Evolutionary conservation across 2,888 invertebrate genomes (phyloP), one percentile per base, ranked within the genome.

Genomic region (Conops quadrifasciatus): DNA sequence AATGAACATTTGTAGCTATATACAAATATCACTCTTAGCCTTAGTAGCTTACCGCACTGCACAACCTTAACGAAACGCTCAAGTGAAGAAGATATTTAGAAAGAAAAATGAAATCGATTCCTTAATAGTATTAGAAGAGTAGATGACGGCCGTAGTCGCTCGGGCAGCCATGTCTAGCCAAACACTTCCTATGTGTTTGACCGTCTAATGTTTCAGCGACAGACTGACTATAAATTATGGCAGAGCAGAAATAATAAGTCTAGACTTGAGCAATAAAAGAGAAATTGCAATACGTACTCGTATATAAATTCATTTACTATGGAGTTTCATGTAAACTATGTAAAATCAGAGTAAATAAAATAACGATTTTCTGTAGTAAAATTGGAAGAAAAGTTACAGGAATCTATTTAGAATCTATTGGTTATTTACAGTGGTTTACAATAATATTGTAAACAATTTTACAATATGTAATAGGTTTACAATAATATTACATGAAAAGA

Each of bases 61-160:
- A 36, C 9, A 36, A 36, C 36, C 36, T 36, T 9, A 36, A 13
- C 56, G 56, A 16, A 28, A 28, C 28, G 28, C 59, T 2, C 28
- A 26, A 60, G 26, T 3, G 4, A 60, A 60, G 28, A 60, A 13
- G 3, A 58, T 24, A 28, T 24, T 26, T 26, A 58, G 36, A 36
- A 36, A 36, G 36, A 4, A 36, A 65, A 65, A 51, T 65, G 65
- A 65, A 65, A 65, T 51, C 65, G 28, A 65, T 30, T 65, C 51
- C 51, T 63, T 63, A 26, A 47, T 63, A n/a, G 47, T 15, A 63
- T 47, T 45, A 45, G 24, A 24, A 36, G 36, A 26, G 15, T 16
- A 26, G 26, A 13, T 15, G 58, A 26, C 5, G 26, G 11, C 15
- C 26, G 16, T 47, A 63, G 4, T 36, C 45, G 47, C 43, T 43